phyloP scores from a whole-genome alignment of 2,797 vertebrate genomes.

The Microhierax caerulescens region DNA sequence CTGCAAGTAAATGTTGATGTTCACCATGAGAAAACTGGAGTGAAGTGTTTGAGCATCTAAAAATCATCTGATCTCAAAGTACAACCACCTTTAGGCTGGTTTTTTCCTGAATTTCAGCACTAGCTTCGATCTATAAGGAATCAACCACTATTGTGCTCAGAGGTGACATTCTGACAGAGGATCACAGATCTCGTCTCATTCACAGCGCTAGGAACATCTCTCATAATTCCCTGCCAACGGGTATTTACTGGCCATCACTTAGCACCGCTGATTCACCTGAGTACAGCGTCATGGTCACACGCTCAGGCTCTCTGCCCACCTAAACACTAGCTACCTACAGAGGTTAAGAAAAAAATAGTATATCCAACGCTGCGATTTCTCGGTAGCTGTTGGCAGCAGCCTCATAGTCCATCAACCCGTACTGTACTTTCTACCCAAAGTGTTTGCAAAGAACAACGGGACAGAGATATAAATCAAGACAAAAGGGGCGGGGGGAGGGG shows the following conservation, averaged over 20 bases:
- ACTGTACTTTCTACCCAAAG: not conserved
- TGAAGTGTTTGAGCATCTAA: not conserved
- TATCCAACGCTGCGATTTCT: not conserved
- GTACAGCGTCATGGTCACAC: not conserved
- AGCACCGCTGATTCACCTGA: not conserved
- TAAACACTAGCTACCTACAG: not conserved
- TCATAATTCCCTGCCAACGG: not conserved
- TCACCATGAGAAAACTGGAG: not conserved
- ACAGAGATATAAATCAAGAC: not conserved
- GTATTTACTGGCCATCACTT: not conserved
- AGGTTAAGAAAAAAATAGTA: not conserved
- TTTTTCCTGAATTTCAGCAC: not conserved
- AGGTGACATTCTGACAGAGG: not conserved
- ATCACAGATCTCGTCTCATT: not conserved
- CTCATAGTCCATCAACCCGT: not conserved
- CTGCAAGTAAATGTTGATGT: not conserved
- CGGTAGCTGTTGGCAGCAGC: not conserved
- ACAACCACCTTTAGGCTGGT: not conserved
- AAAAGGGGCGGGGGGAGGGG: accelerated
- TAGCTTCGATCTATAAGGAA: not conserved
- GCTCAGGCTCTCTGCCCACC: not conserved
- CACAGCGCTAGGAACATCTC: not conserved
- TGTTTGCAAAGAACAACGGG: not conserved
- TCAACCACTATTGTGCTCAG: not conserved
- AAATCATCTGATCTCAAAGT: not conserved